These are phyloP conservation scores for Cnemophilus loriae DNA, from an alignment of 2,113 vertebrate genomes.

Conservation along the genomic window DNA sequence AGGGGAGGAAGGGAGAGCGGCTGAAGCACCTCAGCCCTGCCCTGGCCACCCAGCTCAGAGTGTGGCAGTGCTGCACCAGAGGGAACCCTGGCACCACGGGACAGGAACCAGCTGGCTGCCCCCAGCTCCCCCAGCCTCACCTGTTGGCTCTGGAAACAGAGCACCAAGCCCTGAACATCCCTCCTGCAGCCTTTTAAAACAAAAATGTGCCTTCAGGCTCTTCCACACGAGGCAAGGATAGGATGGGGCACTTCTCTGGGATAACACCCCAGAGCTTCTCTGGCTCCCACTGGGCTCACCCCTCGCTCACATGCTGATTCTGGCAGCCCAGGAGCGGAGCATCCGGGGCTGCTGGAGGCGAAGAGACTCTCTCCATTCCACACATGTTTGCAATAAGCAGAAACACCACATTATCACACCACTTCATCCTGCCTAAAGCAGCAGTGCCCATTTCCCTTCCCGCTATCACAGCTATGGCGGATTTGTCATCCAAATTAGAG, in stretches of 20 bases:
- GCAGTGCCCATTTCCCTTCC: neutral
- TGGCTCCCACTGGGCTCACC: neutral
- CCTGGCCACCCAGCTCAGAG: neutral
- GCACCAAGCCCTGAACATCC: neutral
- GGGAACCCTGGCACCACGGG: rapidly evolving
- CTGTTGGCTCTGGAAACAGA: neutral
- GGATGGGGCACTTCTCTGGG: neutral
- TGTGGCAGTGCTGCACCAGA: neutral
- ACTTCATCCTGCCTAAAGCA: neutral
- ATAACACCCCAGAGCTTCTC: neutral
- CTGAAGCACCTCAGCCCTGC: neutral
- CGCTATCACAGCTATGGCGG: neutral
- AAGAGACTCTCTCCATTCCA: neutral
- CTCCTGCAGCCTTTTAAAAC: neutral
- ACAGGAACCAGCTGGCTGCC: neutral
- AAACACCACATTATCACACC: neutral
- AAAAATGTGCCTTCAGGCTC: neutral
- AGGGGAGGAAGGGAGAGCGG: neutral
- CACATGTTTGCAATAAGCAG: constrained; percentile 1
- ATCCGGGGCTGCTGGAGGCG: neutral
- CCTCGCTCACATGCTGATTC: rapidly evolving
- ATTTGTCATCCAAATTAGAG: constrained; percentile 45
- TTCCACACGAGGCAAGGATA: rapidly evolving
- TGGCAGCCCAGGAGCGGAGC: neutral
- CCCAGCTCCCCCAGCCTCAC: neutral